A percentile compares a stretch with the other conserved stretches of the same genome.
Conservation (phyloP, 1,140 invertebrate species). For the Colletes gigas region DNA sequence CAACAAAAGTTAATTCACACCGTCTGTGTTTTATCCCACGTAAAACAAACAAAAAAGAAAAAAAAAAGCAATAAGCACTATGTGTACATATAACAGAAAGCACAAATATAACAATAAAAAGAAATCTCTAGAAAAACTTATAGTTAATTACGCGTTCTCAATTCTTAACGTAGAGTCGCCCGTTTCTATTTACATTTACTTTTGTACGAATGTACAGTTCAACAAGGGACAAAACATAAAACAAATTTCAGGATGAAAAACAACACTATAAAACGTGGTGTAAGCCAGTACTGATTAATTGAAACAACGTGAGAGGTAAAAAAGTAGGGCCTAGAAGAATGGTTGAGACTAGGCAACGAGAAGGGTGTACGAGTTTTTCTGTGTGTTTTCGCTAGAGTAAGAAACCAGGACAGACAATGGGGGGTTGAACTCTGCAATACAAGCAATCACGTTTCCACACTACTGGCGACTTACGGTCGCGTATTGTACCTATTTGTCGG, state of each 20-base stretch:
- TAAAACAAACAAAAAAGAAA: slow-evolving; percentile 28
- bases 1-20: not conserved
- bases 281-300: slow-evolving; percentile 33
- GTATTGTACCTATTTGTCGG: slow-evolving; percentile 47
- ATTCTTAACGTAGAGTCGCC: not conserved
- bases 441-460: slow-evolving; percentile 60
- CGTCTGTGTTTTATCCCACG: no score
- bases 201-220: slow-evolving; percentile 1
- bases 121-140: slow-evolving; percentile 11
- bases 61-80: slow-evolving; percentile 48
- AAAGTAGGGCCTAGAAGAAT: slow-evolving; percentile 22
- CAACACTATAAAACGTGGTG: slow-evolving; percentile 47
- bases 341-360: slow-evolving; percentile 39
- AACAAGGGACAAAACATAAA: slow-evolving; percentile 43
- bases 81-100: slow-evolving; percentile 53
- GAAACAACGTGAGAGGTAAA: slow-evolving; percentile 21
- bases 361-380: slow-evolving; percentile 7
- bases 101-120: slow-evolving; percentile 36
- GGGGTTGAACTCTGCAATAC: slow-evolving; percentile 38
- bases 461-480: slow-evolving; percentile 69
- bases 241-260: slow-evolving; percentile 16
- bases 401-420: slow-evolving; percentile 55
- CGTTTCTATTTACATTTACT: slow-evolving; percentile 24
- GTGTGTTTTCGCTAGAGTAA: slow-evolving; percentile 30
- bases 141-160: not conserved